Evolutionary conservation across 1,140 invertebrate species (phyloP), one percentile per base, ranked within the genome.

Genomic region (Bombus fervidus): DNA sequence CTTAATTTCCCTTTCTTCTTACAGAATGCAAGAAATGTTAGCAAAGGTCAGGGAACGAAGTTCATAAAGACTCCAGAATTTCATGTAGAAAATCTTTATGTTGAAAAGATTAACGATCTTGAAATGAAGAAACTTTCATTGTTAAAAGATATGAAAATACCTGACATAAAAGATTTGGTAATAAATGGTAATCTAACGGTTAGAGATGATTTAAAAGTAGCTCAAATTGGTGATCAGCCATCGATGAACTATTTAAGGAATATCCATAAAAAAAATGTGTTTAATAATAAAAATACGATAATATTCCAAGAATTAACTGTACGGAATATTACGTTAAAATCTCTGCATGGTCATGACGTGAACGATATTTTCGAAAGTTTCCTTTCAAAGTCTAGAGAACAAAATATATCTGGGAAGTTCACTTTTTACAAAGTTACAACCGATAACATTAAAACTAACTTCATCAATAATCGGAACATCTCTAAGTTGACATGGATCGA

Each of bases 171-270:
- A 10, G 0, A 71, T 34, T 57, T 92, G 8, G 68, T 86, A 18
- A 87, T 93, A 39, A 83, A 92, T 3, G 92, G 87, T 0, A 85
- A 91, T 37, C 57, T 93, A 15, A 83, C 73, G 15, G 57, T 93
- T 28, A 68, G 81, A 0, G 53, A 62, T 18, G 64, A 90, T 18
- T 73, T 92, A 22, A 83, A 66, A 28, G 59, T 92, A 4, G 43
- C 18, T 3, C 22, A 13, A 28, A 89, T 93, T 15, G 89, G 88
- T 13, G 59, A 75, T n/a, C 34, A 82, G 37, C 34, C 62, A 12
- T 2, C 69, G 0, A 41, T 69, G 6, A 39, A 73, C 62, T 93
- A 90, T 75, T 71, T 93, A 31, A 66, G 85, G 1, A 69, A 86
- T 43, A 47, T 90, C 13, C 53, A 34, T 10, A 76, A 66, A 6